A percentile compares a stretch with the other conserved stretches of the same genome.
These are phyloP conservation scores for Capitulum mitella DNA, from an alignment of 2,888 invertebrate genomes.

Conservation along the genomic window DNA sequence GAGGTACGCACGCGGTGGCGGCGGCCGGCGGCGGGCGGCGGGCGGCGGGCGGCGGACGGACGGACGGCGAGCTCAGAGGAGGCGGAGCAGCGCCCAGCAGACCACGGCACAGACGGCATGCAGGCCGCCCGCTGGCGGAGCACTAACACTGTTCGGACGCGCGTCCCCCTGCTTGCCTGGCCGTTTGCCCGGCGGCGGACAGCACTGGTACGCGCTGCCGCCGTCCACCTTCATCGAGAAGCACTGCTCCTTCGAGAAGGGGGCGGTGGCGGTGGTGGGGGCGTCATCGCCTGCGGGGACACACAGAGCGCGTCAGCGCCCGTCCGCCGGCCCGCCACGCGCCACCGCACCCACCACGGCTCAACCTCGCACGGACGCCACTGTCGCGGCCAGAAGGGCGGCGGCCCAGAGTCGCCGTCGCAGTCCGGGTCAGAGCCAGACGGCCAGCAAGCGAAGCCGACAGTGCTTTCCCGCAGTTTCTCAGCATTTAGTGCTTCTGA, in stretches of 20 bases:
- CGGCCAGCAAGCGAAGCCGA: background rate
- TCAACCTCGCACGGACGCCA: background rate
- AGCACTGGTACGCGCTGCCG: conserved; percentile 23
- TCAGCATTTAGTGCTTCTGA: background rate
- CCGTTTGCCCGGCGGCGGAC: conserved; percentile 21
- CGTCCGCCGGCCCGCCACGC: background rate
- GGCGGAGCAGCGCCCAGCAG: conserved; percentile 3
- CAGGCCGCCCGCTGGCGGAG: background rate
- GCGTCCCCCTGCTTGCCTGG: conserved; percentile 8
- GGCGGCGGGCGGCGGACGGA: background rate
- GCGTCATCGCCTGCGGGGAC: background rate
- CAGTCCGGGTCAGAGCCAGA: no score
- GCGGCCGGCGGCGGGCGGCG: conserved; percentile 6
- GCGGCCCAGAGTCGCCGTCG: no score
- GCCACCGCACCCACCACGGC: background rate
- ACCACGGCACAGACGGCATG: conserved; percentile 14
- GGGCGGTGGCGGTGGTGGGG: conserved; percentile 10
- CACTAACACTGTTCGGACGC: conserved; percentile 21
- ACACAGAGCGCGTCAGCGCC: background rate
- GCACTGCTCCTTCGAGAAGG: conserved; percentile 20
- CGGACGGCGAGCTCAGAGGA: conserved; percentile 13
- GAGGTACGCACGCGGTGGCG: conserved; percentile 11
- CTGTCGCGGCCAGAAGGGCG: background rate
- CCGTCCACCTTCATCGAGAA: conserved; percentile 25
- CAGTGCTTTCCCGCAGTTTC: conserved; percentile 2